A percentile compares a stretch with the other conserved stretches of the same genome.
Evolutionary conservation across 2,888 invertebrate genomes (phyloP).

Genomic region (Zaprionus bogoriensis): DNA sequence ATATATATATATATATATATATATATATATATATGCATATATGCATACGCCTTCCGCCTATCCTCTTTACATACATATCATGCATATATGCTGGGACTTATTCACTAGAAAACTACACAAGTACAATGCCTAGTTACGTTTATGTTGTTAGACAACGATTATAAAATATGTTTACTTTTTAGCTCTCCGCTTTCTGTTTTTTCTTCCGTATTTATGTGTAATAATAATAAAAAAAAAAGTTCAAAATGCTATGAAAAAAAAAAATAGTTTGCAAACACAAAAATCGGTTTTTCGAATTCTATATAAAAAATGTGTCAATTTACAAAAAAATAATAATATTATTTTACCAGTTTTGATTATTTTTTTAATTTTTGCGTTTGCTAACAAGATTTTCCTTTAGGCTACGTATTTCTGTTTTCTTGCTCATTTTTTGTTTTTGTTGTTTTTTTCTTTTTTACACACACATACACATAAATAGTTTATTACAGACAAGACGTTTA

Average conservation of each 20-base stretch:
- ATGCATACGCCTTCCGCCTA: too few species aligned
- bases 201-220: conserved; percentile 8
- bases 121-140: conserved; percentile 74
- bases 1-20: conserved; percentile 22
- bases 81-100: conserved; percentile 48
- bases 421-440: conserved; percentile 29
- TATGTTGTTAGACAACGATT: conserved; percentile 78
- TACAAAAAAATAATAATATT: conserved; percentile 60
- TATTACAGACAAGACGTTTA: conserved; percentile 55
- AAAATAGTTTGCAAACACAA: conserved; percentile 38
- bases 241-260: conserved; percentile 5
- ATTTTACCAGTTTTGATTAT: conserved; percentile 8
- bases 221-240: conserved; percentile 39
- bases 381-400: conserved; percentile 47
- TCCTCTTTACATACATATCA: too few species aligned
- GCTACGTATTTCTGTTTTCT: conserved; percentile 38
- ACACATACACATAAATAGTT: conserved; percentile 67
- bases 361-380: conserved; percentile 11
- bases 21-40: conserved; percentile 22
- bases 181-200: conserved; percentile 17
- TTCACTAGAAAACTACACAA: conserved; percentile 67
- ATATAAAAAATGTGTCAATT: conserved; percentile 71
- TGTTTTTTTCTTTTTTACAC: conserved; percentile 54
- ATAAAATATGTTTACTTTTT: conserved; percentile 58
- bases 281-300: conserved; percentile 32